Evolutionary conservation across 2,888 invertebrate genomes (phyloP), one percentile per base, ranked within the genome.

Genomic region (Hirtodrosophila trivittata): DNA sequence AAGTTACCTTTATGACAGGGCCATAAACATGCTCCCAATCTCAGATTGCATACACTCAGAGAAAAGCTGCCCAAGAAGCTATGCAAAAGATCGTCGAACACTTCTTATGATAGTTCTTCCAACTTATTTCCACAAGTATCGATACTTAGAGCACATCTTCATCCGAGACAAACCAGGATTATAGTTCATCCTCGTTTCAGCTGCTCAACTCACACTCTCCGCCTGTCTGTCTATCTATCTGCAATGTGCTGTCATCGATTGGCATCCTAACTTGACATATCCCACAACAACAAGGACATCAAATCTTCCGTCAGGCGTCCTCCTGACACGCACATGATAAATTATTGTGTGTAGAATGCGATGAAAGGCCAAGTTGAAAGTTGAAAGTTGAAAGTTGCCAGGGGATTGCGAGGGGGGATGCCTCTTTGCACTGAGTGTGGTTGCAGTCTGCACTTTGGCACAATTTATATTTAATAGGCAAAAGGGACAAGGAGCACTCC

Each of bases 261-360:
- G 70, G 66, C 75, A 59, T 59, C 46, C 54, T 52, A 49, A 62
- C 51, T 30, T 59, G 68, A 65, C 84, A 47, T 51, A 51, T 35
- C 30, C 32, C 66, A 8, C 18, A 26, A 18, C 18, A 43, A 26
- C 38, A 47, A 49, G 58, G 47, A 62, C 67, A 66, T 51, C 75
- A 67, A 84, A 74, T 70, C 68, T 56, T 56, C 37, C 49, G 59
- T 69, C 68, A 58, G 60, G 63, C 58, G 42, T 58, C 59, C 49
- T 58, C 59, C 49, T 26, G 66, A 56, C 59, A 78, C 64, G 66
- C 64, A 81, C 85, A 81, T 74, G 82, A 78, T 85, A 85, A 77
- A 82, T 85, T 67, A 71, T 57, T 77, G 64, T 84, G 54, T 76
- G 60, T 55, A 57, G 51, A 37, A 54, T 43, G 59, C 66, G 81